Evolutionary conservation across 2,113 vertebrate species (phyloP), one percentile per base, ranked within the genome.

Genomic region (Vanacampus margaritifer): DNA sequence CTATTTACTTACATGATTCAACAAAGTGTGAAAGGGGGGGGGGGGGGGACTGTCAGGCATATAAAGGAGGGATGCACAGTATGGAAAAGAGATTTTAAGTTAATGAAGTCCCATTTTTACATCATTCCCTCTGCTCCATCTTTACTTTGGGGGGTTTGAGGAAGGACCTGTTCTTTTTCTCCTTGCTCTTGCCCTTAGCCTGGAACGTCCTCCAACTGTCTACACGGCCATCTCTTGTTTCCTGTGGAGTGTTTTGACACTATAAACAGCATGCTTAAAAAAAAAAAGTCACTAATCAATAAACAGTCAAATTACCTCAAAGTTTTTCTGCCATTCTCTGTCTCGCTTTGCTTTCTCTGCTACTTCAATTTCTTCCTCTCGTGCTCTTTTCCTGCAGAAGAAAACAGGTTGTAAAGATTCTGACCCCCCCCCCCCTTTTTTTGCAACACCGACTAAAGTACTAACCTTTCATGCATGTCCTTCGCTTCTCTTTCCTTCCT

Each of bases 81-180:
- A 26, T 45, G 32, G 54, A 1, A 11, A 13, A 59, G 68, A 74
- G 56, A n/a, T 39, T 70, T 70, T 45, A 69, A 69, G 59, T 66
- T 74, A 56, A 56, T 64, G 26, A 69, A 84, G 79, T 82, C 71
- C 78, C 46, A 48, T 62, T 82, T 78, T 46, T 23, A 36, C 71
- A 70, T 92, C 81, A 91, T 76, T 92, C 92, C 68, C 90, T 82
- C 88, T 99, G 96, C 74, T 99, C 97, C 97, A 99, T 99, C 90
- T 99, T 99, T 82, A 99, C 97, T 93, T 99, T 99, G 0, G 97
- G 97, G 46, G 97, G 97, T 87, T 98, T 96, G 75, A 99, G 93
- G 89, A 99, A 99, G 73, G 97, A 95, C 68, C 96, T 91, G 72
- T 95, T 94, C 84, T 98, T 98, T 91, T 99, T 98, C 86, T 97